Conservation (phyloP, 2,113 vertebrate species). For the Phodopus roborovskii region DNA sequence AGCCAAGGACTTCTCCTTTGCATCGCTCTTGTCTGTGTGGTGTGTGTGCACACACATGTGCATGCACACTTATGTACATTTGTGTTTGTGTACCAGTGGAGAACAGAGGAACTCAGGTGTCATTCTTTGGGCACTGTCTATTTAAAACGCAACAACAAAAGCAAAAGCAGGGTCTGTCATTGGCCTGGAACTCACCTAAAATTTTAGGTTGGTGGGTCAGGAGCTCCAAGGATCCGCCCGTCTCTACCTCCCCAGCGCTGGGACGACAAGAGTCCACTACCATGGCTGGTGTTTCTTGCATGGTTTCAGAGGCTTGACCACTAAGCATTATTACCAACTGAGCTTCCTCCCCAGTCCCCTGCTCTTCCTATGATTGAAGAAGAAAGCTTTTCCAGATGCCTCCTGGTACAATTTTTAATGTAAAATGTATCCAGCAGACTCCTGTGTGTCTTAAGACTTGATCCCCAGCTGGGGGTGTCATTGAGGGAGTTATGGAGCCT, state of each 20-base stretch:
- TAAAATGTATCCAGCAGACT: background rate
- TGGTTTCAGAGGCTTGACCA: background rate
- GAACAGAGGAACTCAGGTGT: background rate
- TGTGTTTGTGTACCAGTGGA: background rate
- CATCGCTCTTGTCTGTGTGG: background rate
- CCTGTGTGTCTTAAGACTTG: background rate
- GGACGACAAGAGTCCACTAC: background rate
- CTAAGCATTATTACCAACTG: too few relatives aligned
- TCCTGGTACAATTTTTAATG: background rate
- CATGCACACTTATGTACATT: too few relatives aligned
- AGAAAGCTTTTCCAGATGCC: slow-evolving; percentile 7
- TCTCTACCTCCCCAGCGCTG: background rate
- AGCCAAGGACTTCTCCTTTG: background rate
- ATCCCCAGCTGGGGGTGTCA: background rate
- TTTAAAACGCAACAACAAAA: background rate
- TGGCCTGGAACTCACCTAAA: background rate
- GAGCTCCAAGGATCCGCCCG: background rate
- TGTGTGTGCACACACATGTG: too few relatives aligned
- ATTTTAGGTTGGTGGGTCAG: background rate
- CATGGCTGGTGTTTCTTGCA: background rate
- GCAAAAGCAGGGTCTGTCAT: background rate
- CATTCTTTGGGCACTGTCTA: background rate
- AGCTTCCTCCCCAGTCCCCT: background rate
- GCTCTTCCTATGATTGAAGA: background rate
- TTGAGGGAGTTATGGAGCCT: background rate